These are phyloP conservation scores for Anhinga rufa DNA, from an alignment of 2,113 vertebrate genomes.

Conservation along the genomic window DNA sequence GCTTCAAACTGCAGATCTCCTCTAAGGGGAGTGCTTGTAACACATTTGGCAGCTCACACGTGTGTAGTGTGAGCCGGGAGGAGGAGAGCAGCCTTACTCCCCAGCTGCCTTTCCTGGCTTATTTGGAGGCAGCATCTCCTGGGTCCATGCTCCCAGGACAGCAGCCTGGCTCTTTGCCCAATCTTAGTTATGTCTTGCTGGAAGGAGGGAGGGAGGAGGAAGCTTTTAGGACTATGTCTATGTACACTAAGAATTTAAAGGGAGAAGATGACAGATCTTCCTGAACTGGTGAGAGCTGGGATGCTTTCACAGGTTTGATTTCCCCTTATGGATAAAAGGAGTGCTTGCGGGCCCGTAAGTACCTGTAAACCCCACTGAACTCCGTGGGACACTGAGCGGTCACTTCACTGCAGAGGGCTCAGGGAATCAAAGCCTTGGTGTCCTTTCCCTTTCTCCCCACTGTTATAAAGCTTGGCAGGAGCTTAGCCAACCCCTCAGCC, in stretches of 20 bases:
- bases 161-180: not conserved
- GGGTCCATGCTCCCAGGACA: not conserved
- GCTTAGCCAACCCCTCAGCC: not conserved
- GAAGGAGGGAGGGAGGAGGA: not conserved
- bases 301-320: not conserved
- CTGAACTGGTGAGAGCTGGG: not conserved
- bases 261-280: not conserved
- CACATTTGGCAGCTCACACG: not conserved
- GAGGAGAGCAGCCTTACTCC: not conserved
- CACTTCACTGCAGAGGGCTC: not conserved
- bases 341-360: not conserved
- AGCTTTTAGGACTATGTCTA: not conserved
- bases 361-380: not conserved
- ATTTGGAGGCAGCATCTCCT: not conserved
- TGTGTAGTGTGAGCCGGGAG: not conserved
- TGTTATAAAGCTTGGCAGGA: not conserved
- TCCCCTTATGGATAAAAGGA: not conserved
- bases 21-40: constrained; percentile 53
- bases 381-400: not conserved
- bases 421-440: not conserved
- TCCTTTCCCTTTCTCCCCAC: not conserved
- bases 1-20: not conserved
- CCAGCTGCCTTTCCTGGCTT: not conserved
- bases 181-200: not conserved
- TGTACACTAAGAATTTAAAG: not conserved